phyloP scores from a whole-genome alignment of 2,888 invertebrate genomes.

The Troglohyphantes excavatus region DNA sequence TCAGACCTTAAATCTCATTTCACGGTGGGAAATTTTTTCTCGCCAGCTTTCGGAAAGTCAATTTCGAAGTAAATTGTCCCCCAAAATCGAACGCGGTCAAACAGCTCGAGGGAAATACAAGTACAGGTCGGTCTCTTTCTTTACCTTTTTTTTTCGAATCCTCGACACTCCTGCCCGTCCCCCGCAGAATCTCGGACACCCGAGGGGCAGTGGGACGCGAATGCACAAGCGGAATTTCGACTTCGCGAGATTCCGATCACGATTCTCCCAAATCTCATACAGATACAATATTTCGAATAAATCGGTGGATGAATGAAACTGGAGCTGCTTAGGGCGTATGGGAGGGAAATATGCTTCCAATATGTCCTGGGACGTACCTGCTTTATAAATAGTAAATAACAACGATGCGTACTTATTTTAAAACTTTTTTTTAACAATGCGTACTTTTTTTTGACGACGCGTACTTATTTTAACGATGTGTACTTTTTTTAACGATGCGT shows the following conservation, averaged over 20 bases:
- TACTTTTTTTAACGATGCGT: too few species aligned
- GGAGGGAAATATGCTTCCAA: neutral
- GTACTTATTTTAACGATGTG: too few species aligned
- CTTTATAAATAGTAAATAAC: too few species aligned
- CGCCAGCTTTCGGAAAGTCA: neutral
- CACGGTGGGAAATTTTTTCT: neutral
- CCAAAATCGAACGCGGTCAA: constrained; percentile 29
- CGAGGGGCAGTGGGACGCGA: neutral
- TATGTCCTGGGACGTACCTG: too few species aligned
- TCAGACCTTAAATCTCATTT: constrained; percentile 5
- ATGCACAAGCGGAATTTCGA: constrained; percentile 34
- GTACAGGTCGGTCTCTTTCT: neutral
- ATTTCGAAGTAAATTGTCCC: constrained; percentile 48
- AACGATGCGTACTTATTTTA: too few species aligned
- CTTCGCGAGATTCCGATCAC: constrained; percentile 38
- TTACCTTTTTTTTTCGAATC: neutral
- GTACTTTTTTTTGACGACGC: too few species aligned
- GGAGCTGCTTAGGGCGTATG: neutral
- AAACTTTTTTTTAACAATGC: too few species aligned
- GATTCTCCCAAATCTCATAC: constrained; percentile 25
- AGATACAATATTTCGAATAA: constrained; percentile 51
- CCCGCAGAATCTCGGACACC: constrained; percentile 27
- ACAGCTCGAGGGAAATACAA: constrained; percentile 42
- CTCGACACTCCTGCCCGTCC: neutral
- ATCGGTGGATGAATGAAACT: constrained; percentile 37